Conservation (phyloP, 1,140 invertebrate genomes). For the Drosophila ogumai region DNA sequence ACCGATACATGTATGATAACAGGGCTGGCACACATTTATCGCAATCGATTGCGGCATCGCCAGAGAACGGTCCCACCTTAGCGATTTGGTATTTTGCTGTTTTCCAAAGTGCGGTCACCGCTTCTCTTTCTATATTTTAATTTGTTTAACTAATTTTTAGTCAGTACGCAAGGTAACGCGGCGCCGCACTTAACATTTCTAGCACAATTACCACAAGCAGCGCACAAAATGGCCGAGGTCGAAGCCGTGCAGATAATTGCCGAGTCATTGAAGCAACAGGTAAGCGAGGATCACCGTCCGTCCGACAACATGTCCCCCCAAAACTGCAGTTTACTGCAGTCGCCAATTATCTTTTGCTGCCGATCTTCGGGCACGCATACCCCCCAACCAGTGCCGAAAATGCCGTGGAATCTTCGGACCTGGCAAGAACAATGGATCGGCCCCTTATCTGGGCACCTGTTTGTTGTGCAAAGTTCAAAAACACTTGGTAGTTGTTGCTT, state of each 20-base stretch:
- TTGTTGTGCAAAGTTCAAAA: slow-evolving; percentile 81
- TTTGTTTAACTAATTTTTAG: slow-evolving; percentile 54
- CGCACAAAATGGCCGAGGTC: slow-evolving; percentile 86
- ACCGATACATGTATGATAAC: neutral
- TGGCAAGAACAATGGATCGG: slow-evolving; percentile 36
- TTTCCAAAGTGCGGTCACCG: slow-evolving; percentile 19
- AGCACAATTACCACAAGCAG: slow-evolving; percentile 46
- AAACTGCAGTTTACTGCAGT: slow-evolving; percentile 42
- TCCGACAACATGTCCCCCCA: slow-evolving; percentile 9
- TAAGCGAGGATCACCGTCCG: slow-evolving; percentile 77
- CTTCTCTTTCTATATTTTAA: slow-evolving; percentile 37
- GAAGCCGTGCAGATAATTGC: slow-evolving; percentile 92
- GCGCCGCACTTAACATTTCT: slow-evolving; percentile 41
- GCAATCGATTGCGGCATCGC: neutral
- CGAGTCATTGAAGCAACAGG: slow-evolving; percentile 91
- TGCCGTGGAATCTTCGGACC: slow-evolving; percentile 29
- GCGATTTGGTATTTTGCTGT: neutral
- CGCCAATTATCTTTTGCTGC: slow-evolving; percentile 2
- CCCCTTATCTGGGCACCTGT: slow-evolving; percentile 73
- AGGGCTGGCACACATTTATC: neutral
- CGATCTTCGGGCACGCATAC: slow-evolving; percentile 3
- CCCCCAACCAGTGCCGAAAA: neutral
- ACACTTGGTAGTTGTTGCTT: slow-evolving; percentile 54
- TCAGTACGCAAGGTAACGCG: slow-evolving; percentile 45
- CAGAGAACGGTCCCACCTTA: neutral